Evolutionary conservation across 2,888 invertebrate genomes (phyloP), one percentile per base, ranked within the genome.

Genomic region (Erebia aethiops): DNA sequence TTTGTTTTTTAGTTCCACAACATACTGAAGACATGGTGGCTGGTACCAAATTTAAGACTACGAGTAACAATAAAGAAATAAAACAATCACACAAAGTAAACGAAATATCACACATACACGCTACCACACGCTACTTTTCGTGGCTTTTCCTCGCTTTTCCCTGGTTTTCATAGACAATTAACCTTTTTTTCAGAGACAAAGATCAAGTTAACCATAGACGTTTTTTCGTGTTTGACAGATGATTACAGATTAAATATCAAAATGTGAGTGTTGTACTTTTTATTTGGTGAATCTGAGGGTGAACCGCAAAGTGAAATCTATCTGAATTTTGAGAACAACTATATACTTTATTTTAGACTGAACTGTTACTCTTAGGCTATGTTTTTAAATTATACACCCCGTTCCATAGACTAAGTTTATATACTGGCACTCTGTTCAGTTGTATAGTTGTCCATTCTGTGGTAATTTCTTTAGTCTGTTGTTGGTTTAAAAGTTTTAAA

Each of bases 1-100:
- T 98, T 91, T 97, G 97, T 93, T 98, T 98, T 93, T 98, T 98
- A 82, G 96, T 96, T 88, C 97, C 97, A 95, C 97, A 98, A 95
- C 97, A 98, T 93, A 97, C 96, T 91, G 97, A 96, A 92, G 98
- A 97, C 98, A 98, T 97, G 86, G 87, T 82, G 77, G 76, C 83
- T 89, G 82, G 79, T 81, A 75, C 80, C 76, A 77, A 78, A 80
- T 71, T 80, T 73, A 62, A 26, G 18, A 49, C 62, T 73, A 77
- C 78, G 78, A 75, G 77, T 82, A 81, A 78, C 77, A 79, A 79
- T 81, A 78, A 16, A 78, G 78, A 82, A 84, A 82, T 76, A 84
- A 86, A 84, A 80, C 79, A 86, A 78, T 81, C 81, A 82, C 79
- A 81, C 82, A 84, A 86, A 84, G 76, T 83, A 86, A 85, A 86